These are phyloP conservation scores for Sciurus carolinensis DNA, from an alignment of 2,797 vertebrate genomes.

Conservation along the genomic window DNA sequence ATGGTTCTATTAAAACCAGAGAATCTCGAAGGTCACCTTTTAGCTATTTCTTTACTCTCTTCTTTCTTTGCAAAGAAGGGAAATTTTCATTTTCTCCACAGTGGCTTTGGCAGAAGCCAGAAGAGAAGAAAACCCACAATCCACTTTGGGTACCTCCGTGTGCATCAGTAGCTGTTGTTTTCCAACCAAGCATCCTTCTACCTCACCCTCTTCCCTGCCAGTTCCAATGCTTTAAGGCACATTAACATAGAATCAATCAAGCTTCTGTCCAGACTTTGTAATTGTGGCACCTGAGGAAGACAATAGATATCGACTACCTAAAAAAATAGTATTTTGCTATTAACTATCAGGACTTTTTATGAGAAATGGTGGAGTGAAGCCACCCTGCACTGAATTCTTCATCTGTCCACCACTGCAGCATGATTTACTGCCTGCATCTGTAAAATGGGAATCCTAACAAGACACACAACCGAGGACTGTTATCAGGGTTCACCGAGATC, in stretches of 20 bases:
- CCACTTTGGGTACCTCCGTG: not conserved
- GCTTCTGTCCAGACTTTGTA: not conserved
- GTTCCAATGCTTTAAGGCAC: not conserved
- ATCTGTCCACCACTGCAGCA: no score
- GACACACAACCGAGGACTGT: not conserved
- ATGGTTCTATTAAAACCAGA: slow-evolving; percentile 54
- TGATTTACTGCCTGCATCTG: not conserved
- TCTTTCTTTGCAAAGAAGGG: slow-evolving; percentile 15
- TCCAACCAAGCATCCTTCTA: not conserved
- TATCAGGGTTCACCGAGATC: not conserved
- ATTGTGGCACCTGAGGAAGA: not conserved
- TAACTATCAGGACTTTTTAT: not conserved
- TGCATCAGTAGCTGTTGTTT: not conserved
- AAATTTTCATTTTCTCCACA: slow-evolving; percentile 19
- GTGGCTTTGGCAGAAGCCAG: not conserved
- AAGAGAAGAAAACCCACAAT: not conserved
- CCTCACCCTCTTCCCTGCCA: not conserved
- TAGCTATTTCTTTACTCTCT: slow-evolving; percentile 24
- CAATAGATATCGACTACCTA: not conserved
- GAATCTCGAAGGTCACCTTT: slow-evolving; percentile 12
- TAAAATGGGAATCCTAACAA: not conserved
- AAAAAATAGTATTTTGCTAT: slow-evolving; percentile 10
- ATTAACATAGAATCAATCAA: not conserved
- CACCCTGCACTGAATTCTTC: not conserved
- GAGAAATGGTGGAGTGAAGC: not conserved